Percentiles rank a stretch among this genome's conserved stretches.
phyloP scores from a whole-genome alignment of 2,113 vertebrate genomes.

The Labeo catla region DNA sequence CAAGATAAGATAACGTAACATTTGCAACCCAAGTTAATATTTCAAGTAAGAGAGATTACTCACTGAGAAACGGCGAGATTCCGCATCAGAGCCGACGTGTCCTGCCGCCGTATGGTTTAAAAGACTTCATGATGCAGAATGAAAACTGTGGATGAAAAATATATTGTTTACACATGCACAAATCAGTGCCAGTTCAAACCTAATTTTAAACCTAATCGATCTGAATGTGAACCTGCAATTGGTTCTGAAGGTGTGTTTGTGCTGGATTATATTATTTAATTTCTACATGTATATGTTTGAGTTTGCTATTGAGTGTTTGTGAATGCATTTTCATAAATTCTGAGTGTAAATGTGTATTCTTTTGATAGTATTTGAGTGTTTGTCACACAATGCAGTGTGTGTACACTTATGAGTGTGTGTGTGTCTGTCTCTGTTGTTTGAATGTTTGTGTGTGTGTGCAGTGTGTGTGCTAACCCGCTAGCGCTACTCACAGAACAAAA shows the following conservation, averaged over 20 bases:
- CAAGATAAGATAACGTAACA: background rate
- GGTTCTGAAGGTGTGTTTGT: too few relatives aligned
- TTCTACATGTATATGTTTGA: too few relatives aligned
- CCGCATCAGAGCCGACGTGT: slow-evolving; percentile 25
- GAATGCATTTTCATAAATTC: too few relatives aligned
- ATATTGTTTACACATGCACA: background rate
- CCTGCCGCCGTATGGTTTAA: background rate
- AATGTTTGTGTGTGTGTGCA: background rate
- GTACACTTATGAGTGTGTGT: background rate
- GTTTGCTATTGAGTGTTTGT: too few relatives aligned
- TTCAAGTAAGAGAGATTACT: background rate
- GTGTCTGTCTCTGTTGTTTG: background rate
- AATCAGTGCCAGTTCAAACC: background rate
- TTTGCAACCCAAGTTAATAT: background rate
- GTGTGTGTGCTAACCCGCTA: slow-evolving; percentile 36
- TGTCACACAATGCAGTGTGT: background rate
- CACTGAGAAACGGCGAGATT: slow-evolving; percentile 21
- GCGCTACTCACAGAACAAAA: slow-evolving; percentile 49
- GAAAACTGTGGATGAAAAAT: background rate
- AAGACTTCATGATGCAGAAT: background rate
- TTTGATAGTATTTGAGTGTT: background rate
- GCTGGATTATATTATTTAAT: too few relatives aligned
- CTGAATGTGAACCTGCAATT: too few relatives aligned
- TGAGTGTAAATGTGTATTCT: too few relatives aligned
- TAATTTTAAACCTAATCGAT: too few relatives aligned